Evolutionary conservation across 64 coral and sea anemone species (phyloP), one percentile per base, ranked within the genome.

Genomic region (Stichodactyla mertensii): DNA sequence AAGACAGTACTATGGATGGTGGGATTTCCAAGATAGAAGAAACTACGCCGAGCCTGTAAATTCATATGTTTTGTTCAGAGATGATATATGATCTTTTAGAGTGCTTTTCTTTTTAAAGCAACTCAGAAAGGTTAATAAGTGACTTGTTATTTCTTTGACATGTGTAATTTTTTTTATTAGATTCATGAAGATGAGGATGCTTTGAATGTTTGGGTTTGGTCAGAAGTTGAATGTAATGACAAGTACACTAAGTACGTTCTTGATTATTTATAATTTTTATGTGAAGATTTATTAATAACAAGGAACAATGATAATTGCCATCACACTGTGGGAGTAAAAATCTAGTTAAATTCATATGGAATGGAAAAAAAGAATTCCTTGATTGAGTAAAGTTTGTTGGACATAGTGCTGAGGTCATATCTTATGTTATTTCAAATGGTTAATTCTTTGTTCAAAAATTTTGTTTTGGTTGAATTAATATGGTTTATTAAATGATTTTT

Each of bases 1-100:
- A 62, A 89, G 92, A 31, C 87, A 87, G 52, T 70, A 84, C 16
- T 71, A 55, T 70, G 95, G 92, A 14, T 98, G 95, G 95, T 98
- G 95, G 95, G 95, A 98, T 70, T 71, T 85, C 28, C 95, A 98
- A 64, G 95, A 98, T 26, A 93, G 95, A 19, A 94, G 95, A 82
- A 98, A 98, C 85, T 98, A 87, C 83, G 86, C 71, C 58, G 95
- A 98, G 52, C 92, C 95, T 52, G 95, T 98, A 88, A 74, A 74
- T 74, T 74, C 12, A 27, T 27, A 13, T 74, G 7, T 28, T 12
- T 27, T 74, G 12, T 74, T 31, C 10, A n/a, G 7, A 31, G 27
- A 26, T 74, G 24, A 74, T 66, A 59, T 59, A 66, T 66, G 14
- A 66, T 66, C 18, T 59, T 10, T 10, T 59, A 59, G 56, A 58